Percentiles rank a stretch among this genome's conserved stretches.
Conservation (phyloP, 92 coral and sea anemone genomes). For the Nematostella vectensis region DNA sequence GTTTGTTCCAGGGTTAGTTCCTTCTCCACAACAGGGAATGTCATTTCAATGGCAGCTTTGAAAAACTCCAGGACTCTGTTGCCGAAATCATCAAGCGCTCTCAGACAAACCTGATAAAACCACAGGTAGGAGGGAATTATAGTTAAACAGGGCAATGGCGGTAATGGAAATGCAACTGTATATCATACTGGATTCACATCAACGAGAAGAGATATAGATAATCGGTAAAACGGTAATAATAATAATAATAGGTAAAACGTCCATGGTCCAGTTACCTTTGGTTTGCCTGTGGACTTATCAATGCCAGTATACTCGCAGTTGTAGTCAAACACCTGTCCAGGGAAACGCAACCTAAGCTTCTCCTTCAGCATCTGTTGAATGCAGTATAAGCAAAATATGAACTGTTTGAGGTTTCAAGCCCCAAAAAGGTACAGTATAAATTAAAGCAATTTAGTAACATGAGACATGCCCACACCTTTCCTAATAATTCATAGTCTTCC, state of each 20-base stretch:
- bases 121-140: background rate
- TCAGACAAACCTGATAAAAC: constrained; percentile 46
- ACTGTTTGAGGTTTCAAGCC: background rate
- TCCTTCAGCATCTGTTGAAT: constrained; percentile 49
- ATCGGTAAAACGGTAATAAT: no score
- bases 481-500: no score
- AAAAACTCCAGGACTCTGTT: constrained; percentile 41
- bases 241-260: no score
- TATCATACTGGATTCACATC: no score
- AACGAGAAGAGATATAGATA: no score
- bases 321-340: constrained; percentile 64
- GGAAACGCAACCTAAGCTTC: constrained; percentile 38
- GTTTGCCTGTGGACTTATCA: constrained; percentile 55
- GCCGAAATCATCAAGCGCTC: constrained; percentile 55
- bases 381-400: background rate
- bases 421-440: background rate
- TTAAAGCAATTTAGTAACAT: no score
- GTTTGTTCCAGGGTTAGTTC: constrained; percentile 46
- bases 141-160: no score
- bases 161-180: no score
- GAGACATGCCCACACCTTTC: no score
- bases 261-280: no score
- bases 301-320: constrained; percentile 62
- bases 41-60: constrained; percentile 43
- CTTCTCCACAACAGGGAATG: constrained; percentile 36